Evolutionary conservation across 1,140 invertebrate species (phyloP).

Genomic region (Eumaeus atala): DNA sequence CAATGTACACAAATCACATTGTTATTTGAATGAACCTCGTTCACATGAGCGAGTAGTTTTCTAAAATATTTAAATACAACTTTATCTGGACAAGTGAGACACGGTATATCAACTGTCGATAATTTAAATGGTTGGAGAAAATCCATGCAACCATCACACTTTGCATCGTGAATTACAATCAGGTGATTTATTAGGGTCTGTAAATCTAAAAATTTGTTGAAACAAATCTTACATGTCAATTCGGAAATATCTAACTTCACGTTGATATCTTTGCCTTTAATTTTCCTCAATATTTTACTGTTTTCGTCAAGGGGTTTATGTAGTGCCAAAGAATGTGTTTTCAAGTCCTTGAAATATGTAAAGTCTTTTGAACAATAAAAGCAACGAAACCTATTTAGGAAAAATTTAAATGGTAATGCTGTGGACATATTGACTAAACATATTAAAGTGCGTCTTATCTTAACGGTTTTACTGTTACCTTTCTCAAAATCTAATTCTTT

Average conservation of each 20-base stretch:
- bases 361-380: conserved; percentile 59
- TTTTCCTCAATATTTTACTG: conserved; percentile 47
- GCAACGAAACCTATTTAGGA: conserved; percentile 45
- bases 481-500: too few species aligned
- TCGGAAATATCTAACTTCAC: conserved; percentile 50
- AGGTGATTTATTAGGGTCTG: conserved; percentile 48
- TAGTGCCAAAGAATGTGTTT: conserved; percentile 41
- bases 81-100: conserved; percentile 30
- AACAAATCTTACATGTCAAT: conserved; percentile 49
- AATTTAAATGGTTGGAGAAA: conserved; percentile 47
- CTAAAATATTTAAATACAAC: conserved; percentile 43
- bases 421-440: conserved; percentile 59
- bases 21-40: conserved; percentile 48
- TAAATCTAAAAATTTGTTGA: conserved; percentile 33
- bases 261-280: conserved; percentile 45
- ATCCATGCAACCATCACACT: conserved; percentile 42
- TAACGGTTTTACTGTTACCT: conserved; percentile 3
- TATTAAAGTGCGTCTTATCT: conserved; percentile 53
- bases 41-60: conserved; percentile 48
- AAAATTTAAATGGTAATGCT: conserved; percentile 58
- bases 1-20: conserved; percentile 56
- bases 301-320: conserved; percentile 55
- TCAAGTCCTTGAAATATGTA: conserved; percentile 42
- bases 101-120: conserved; percentile 50
- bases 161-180: conserved; percentile 42